These are phyloP conservation scores for Paramisgurnus dabryanus DNA, from an alignment of 2,113 vertebrate genomes.

Conservation along the genomic window DNA sequence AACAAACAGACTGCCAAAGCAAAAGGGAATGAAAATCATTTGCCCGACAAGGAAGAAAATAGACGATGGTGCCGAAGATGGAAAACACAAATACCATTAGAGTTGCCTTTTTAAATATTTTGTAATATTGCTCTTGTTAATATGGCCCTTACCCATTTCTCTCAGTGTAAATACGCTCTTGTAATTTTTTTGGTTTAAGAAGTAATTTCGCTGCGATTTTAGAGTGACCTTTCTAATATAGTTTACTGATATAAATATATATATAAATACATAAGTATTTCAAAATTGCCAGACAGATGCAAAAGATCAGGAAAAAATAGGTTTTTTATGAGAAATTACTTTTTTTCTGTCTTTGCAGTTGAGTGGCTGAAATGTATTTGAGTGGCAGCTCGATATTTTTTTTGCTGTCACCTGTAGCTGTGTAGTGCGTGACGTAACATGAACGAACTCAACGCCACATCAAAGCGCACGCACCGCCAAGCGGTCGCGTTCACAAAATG, in stretches of 20 bases:
- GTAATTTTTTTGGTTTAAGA: conserved; percentile 84
- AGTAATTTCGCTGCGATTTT: conserved; percentile 88
- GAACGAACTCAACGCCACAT: too few relatives aligned
- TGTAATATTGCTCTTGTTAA: conserved; percentile 98
- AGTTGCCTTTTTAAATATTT: conserved; percentile 98
- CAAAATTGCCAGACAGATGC: conserved; percentile 59
- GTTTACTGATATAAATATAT: conserved; percentile 68
- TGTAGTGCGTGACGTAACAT: background rate
- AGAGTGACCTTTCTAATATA: conserved; percentile 91
- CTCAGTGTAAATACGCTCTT: conserved; percentile 86
- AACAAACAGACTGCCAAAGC: conserved; percentile 62
- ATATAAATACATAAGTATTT: conserved; percentile 57
- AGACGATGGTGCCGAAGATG: conserved; percentile 47
- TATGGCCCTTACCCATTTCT: conserved; percentile 68
- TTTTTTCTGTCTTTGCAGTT: conserved; percentile 32
- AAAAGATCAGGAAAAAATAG: conserved; percentile 51
- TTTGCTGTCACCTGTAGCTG: conserved; percentile 19
- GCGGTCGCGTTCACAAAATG: background rate
- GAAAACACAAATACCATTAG: conserved; percentile 63
- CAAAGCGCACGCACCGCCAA: background rate
- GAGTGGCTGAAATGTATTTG: conserved; percentile 55
- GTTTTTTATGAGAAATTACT: conserved; percentile 34
- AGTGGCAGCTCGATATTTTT: conserved; percentile 49
- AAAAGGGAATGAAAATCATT: conserved; percentile 63
- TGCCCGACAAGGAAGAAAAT: conserved; percentile 46